A percentile compares a stretch with the other conserved stretches of the same genome.
Conservation (phyloP, 2,113 vertebrate genomes). For the Ictalurus furcatus region DNA sequence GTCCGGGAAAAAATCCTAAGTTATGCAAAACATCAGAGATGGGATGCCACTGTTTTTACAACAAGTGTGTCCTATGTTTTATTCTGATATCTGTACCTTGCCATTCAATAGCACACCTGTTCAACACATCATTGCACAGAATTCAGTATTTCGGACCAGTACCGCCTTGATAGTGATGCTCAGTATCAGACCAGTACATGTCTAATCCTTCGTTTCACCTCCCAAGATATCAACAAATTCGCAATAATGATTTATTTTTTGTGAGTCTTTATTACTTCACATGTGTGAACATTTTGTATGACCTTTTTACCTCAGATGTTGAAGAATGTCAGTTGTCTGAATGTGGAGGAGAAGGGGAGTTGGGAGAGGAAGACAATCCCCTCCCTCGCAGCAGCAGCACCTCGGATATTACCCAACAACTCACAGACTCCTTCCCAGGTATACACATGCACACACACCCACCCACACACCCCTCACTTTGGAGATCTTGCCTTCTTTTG, state of each 20-base stretch:
- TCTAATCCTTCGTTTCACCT: background rate
- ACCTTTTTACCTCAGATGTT: slow-evolving; percentile 74
- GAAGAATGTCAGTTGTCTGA: slow-evolving; percentile 87
- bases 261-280: background rate
- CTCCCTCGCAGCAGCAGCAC: slow-evolving; percentile 88
- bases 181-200: background rate
- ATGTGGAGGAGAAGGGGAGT: slow-evolving; percentile 69
- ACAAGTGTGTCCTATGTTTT: background rate
- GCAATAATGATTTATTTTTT: background rate
- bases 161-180: background rate
- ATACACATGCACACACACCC: slow-evolving; percentile 28
- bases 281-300: slow-evolving; percentile 31
- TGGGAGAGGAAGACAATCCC: slow-evolving; percentile 75
- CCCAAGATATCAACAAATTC: background rate
- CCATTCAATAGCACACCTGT: background rate
- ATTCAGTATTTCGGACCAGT: background rate
- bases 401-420: slow-evolving; percentile 86
- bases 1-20: background rate
- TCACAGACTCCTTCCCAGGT: slow-evolving; percentile 82
- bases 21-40: background rate
- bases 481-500: background rate
- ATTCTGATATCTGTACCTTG: background rate
- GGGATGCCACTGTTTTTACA: background rate
- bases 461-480: background rate
- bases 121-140: background rate